These are phyloP conservation scores for Thomomys bottae DNA, from an alignment of 2,113 vertebrate species.

Conservation along the genomic window DNA sequence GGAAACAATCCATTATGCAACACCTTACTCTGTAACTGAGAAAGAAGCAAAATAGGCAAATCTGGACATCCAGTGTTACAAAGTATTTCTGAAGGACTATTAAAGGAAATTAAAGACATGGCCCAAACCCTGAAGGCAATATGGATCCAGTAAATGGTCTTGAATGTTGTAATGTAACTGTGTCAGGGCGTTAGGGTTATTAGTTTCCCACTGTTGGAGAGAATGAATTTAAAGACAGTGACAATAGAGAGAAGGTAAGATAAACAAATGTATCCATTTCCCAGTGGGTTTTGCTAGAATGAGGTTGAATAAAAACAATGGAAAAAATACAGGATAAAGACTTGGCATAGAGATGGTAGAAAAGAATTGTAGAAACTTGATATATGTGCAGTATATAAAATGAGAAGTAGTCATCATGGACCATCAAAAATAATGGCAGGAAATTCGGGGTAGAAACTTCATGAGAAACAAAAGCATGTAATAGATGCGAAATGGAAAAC, in stretches of 20 bases:
- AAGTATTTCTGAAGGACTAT: background rate
- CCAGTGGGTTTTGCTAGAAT: background rate
- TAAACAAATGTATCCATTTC: background rate
- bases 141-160: background rate
- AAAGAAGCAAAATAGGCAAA: background rate
- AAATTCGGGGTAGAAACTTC: background rate
- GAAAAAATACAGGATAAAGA: background rate
- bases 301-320: background rate
- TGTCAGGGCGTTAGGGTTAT: slow-evolving; percentile 2
- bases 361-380: background rate
- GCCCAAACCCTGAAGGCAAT: background rate
- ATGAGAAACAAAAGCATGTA: background rate
- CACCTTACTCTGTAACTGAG: background rate
- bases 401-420: background rate
- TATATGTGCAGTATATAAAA: background rate
- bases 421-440: background rate
- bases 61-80: background rate
- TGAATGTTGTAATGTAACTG: background rate
- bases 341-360: background rate
- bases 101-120: background rate
- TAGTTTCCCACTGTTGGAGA: background rate
- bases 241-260: background rate
- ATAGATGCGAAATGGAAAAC: background rate
- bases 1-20: background rate
- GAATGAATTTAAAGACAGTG: slow-evolving; percentile 22